Evolutionary conservation across 2,797 vertebrate species (phyloP).

Genomic region (Furcifer pardalis): DNA sequence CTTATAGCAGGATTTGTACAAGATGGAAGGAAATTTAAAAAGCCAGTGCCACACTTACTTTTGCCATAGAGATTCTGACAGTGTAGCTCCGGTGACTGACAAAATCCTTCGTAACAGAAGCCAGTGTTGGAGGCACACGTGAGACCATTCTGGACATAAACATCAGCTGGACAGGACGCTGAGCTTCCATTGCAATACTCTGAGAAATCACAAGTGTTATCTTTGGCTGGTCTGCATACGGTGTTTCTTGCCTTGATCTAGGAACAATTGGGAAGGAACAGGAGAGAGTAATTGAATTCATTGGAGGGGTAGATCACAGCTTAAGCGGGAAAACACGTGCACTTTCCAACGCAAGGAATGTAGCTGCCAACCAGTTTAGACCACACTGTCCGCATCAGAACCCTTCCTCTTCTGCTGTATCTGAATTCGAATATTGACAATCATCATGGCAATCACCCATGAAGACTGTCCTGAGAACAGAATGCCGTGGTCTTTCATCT

Average conservation of each 20-base stretch:
- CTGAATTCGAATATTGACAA: too few relatives aligned
- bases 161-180: slow-evolving; percentile 9
- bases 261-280: accelerated
- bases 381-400: neutral
- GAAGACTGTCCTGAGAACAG: too few relatives aligned
- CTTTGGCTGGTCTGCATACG: neutral
- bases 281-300: neutral
- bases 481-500: too few relatives aligned
- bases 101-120: slow-evolving; percentile 56
- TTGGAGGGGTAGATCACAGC: neutral
- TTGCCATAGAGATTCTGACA: slow-evolving; percentile 52
- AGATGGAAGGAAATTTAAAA: accelerated
- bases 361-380: neutral
- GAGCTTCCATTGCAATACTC: slow-evolving; percentile 63
- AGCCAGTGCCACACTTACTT: slow-evolving; percentile 1
- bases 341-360: neutral
- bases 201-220: slow-evolving; percentile 47
- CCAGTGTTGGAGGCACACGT: neutral
- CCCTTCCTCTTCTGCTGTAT: too few relatives aligned
- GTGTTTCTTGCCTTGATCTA: slow-evolving; percentile 35
- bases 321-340: neutral
- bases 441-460: too few relatives aligned
- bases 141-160: slow-evolving; percentile 47
- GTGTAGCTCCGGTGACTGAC: slow-evolving; percentile 26
- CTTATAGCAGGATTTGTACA: too few relatives aligned